A percentile compares a stretch with the other conserved stretches of the same genome.
Evolutionary conservation across 2,888 invertebrate genomes (phyloP).

Genomic region (Leistus spinibarbis): DNA sequence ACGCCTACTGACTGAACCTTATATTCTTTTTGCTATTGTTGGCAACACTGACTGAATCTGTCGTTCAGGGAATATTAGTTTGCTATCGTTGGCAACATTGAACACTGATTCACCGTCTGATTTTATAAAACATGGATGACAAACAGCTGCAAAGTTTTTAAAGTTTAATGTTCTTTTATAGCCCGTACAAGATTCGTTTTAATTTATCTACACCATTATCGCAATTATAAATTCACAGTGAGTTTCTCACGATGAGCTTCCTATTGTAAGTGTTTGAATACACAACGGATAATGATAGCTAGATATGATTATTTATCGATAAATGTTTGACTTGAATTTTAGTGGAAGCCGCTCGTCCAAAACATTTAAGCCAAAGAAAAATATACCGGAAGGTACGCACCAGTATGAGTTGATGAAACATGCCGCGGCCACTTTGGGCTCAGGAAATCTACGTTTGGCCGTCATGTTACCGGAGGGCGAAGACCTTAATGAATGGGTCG

Average conservation of each 20-base stretch:
- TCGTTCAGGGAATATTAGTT: too few relatives aligned
- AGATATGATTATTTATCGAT: background rate
- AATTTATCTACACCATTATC: constrained; percentile 13
- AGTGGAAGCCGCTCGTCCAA: constrained; percentile 91
- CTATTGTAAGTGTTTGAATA: constrained; percentile 30
- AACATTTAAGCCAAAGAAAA: constrained; percentile 98
- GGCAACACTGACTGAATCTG: too few relatives aligned
- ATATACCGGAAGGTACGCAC: constrained; percentile 97
- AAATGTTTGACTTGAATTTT: constrained; percentile 43
- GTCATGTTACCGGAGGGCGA: constrained; percentile 98
- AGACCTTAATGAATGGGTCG: constrained; percentile 99
- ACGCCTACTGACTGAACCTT: too few relatives aligned
- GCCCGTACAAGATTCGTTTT: constrained; percentile 1
- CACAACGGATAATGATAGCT: background rate
- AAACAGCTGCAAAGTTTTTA: constrained; percentile 32
- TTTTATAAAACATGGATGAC: constrained; percentile 21
- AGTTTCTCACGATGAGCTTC: constrained; percentile 34
- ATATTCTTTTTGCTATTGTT: too few relatives aligned
- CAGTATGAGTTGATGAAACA: constrained; percentile 99
- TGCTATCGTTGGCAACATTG: too few relatives aligned
- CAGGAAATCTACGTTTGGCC: constrained; percentile 93
- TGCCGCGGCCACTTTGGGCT: constrained; percentile 97
- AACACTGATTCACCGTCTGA: background rate
- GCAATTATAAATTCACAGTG: constrained; percentile 14
- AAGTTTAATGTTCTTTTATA: constrained; percentile 29